These are phyloP conservation scores for Pinna nobilis DNA, from an alignment of 1,140 invertebrate species.

Conservation along the genomic window DNA sequence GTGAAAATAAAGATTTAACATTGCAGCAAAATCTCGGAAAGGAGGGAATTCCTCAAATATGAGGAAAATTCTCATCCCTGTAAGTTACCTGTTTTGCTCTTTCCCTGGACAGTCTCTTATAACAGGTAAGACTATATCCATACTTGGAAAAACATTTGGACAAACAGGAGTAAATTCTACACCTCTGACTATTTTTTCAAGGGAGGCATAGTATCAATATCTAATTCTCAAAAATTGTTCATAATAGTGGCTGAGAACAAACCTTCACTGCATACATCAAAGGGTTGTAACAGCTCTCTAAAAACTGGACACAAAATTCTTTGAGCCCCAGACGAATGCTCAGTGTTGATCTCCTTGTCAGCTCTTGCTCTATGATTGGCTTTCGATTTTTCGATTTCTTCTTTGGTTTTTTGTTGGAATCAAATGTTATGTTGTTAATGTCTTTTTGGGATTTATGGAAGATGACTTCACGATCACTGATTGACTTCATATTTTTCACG, in stretches of 20 bases:
- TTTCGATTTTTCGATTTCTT: conserved; percentile 82
- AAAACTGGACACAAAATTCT: conserved; percentile 95
- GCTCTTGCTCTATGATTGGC: conserved; percentile 78
- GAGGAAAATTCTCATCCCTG: too few species aligned
- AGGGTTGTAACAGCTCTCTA: conserved; percentile 94
- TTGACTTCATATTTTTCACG: conserved; percentile 94
- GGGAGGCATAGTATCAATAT: not conserved
- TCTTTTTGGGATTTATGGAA: conserved; percentile 89
- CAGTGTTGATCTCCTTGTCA: conserved; percentile 84
- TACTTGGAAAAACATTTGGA: too few species aligned
- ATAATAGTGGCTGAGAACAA: conserved; percentile 8
- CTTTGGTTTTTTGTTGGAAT: conserved; percentile 78
- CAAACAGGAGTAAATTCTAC: too few species aligned
- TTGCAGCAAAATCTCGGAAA: too few species aligned
- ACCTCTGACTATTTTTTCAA: too few species aligned
- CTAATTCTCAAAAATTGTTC: not conserved
- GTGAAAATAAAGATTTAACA: too few species aligned
- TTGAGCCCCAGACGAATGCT: conserved; percentile 90
- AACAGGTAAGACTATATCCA: too few species aligned
- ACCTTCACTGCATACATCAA: conserved; percentile 88
- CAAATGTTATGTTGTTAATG: conserved; percentile 83
- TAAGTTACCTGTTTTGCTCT: too few species aligned
- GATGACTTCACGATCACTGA: conserved; percentile 92
- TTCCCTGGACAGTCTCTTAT: too few species aligned
- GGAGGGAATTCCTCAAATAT: too few species aligned